phyloP scores from a whole-genome alignment of 2,888 invertebrate genomes.

The Polymixis lichenea region DNA sequence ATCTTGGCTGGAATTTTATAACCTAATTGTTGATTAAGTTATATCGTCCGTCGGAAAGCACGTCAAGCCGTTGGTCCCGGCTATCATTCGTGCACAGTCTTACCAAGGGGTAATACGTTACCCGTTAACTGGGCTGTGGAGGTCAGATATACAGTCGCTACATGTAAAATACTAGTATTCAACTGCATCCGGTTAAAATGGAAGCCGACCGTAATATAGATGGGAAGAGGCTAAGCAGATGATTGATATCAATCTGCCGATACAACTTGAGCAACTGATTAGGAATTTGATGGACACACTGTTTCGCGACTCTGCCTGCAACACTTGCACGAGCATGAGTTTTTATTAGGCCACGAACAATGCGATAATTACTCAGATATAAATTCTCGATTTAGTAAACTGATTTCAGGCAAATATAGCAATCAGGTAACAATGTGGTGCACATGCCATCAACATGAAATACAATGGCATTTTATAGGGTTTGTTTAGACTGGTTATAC shows the following conservation, averaged over 20 bases:
- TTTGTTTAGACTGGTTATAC: neutral
- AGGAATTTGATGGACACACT: slow-evolving; percentile 7
- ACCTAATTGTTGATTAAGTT: too few species aligned
- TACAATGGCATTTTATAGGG: too few species aligned
- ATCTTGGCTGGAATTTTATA: neutral
- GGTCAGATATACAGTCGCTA: too few species aligned
- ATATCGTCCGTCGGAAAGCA: too few species aligned
- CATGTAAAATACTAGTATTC: too few species aligned
- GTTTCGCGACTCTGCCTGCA: neutral
- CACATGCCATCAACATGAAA: neutral
- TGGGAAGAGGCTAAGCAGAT: too few species aligned
- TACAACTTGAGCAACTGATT: neutral
- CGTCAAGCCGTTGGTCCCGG: too few species aligned
- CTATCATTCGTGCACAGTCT: too few species aligned
- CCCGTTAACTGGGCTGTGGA: too few species aligned
- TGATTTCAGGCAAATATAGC: slow-evolving; percentile 31
- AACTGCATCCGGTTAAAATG: too few species aligned
- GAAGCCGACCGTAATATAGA: too few species aligned
- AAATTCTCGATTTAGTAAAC: slow-evolving; percentile 43
- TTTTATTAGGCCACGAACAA: slow-evolving; percentile 50
- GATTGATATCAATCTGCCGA: neutral
- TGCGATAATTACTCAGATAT: slow-evolving; percentile 49
- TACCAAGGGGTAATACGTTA: too few species aligned
- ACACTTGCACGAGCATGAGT: slow-evolving; percentile 36
- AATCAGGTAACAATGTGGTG: slow-evolving; percentile 2